Percentiles rank a stretch among this genome's conserved stretches.
phyloP scores from a whole-genome alignment of 2,797 vertebrate genomes.

The Mus spretus region DNA sequence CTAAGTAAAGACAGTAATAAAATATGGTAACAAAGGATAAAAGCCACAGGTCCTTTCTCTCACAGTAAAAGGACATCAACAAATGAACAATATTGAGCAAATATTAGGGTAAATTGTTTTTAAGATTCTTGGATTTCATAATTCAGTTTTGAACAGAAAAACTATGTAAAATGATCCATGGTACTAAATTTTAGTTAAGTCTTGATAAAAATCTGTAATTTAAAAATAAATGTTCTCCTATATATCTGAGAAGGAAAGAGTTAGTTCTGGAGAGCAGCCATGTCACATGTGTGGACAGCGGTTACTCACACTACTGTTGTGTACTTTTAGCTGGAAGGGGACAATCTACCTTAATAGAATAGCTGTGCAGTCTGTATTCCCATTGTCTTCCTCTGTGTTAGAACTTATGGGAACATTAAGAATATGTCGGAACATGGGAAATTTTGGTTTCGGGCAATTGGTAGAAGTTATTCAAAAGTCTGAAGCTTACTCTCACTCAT shows the following conservation, averaged over 20 bases:
- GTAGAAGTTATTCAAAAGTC: conserved; percentile 1
- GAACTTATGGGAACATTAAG: not conserved
- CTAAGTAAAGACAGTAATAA: conserved; percentile 17
- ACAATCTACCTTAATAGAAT: not conserved
- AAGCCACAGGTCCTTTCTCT: conserved; percentile 1
- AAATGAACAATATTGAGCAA: not conserved
- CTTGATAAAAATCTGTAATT: conserved; percentile 1
- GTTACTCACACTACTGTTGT: not conserved
- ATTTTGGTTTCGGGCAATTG: not conserved
- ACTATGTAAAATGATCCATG: not conserved
- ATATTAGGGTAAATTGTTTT: not conserved
- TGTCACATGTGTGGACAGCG: not conserved
- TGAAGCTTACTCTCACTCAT: not conserved
- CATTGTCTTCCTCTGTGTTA: not conserved
- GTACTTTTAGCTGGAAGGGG: not conserved
- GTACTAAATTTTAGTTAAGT: conserved; percentile 5
- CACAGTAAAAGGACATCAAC: not conserved
- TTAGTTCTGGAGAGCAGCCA: not conserved
- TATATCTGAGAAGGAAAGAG: not conserved
- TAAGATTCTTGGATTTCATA: not conserved
- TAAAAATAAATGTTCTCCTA: conserved; percentile 32
- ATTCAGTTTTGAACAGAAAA: not conserved
- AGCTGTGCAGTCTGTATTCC: conserved; percentile 18
- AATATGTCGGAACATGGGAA: not conserved
- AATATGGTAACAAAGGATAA: not conserved